phyloP scores from a whole-genome alignment of 2,797 vertebrate species.

The Parambassis ranga region DNA sequence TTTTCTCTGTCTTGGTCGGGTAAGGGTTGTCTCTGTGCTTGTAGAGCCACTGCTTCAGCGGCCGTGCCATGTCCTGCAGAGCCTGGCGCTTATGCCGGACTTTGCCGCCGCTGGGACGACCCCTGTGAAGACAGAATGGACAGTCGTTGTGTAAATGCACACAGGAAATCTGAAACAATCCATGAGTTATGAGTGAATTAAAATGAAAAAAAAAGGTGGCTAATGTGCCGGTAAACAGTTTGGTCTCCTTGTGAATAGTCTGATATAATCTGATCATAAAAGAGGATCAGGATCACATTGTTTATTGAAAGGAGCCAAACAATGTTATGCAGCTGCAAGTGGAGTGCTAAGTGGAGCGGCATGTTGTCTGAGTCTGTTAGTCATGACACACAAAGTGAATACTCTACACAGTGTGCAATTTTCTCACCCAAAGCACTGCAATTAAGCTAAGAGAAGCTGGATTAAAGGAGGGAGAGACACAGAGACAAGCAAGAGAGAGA shows the following conservation, averaged over 20 bases:
- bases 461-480: constrained; percentile 7
- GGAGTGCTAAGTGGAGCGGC: not conserved
- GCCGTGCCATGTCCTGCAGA: constrained; percentile 97
- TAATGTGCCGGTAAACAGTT: not conserved
- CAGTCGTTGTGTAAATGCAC: no score
- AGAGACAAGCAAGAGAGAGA: not conserved
- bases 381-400: constrained; percentile 54
- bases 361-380: constrained; percentile 27
- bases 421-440: constrained; percentile 52
- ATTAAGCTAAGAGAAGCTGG: constrained; percentile 40
- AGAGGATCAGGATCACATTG: constrained; percentile 16
- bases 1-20: constrained; percentile 98
- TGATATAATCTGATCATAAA: not conserved
- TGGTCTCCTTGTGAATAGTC: not conserved
- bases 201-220: no score
- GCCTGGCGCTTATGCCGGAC: constrained; percentile 96
- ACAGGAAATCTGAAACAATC: no score
- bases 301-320: constrained; percentile 36
- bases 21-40: constrained; percentile 99
- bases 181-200: no score
- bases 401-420: constrained; percentile 41
- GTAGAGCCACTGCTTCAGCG: constrained; percentile 98
- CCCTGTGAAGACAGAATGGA: constrained; percentile 66
- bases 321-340: constrained; percentile 13
- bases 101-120: constrained; percentile 88